phyloP scores from a whole-genome alignment of 2,888 invertebrate species.

The Cerastis leucographa region DNA sequence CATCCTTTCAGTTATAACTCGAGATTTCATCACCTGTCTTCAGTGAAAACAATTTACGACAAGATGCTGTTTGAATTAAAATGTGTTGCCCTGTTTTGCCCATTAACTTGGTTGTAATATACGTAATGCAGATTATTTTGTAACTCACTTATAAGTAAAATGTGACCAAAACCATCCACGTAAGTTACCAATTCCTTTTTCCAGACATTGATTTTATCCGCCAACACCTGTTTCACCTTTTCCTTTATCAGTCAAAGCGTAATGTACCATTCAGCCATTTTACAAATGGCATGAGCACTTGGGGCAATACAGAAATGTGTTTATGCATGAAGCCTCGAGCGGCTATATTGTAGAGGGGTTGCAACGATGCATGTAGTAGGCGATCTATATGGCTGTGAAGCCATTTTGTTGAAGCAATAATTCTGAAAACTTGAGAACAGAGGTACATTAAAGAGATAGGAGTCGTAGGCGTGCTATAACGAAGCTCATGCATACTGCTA shows the following conservation, averaged over 20 bases:
- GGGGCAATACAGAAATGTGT: constrained; percentile 37
- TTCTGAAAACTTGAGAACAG: not conserved
- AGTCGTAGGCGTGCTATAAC: not conserved
- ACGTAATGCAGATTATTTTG: not conserved
- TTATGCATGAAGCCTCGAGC: constrained; percentile 38
- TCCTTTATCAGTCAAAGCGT: constrained; percentile 37
- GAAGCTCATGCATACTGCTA: not conserved
- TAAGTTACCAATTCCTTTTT: constrained; percentile 3
- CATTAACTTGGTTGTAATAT: no score
- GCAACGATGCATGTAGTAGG: constrained; percentile 21
- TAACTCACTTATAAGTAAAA: not conserved
- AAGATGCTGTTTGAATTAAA: not conserved
- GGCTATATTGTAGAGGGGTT: constrained; percentile 16
- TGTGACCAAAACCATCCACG: not conserved
- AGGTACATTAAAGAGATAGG: not conserved
- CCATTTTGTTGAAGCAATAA: constrained; percentile 1
- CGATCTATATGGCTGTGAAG: constrained; percentile 25
- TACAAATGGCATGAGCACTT: constrained; percentile 32
- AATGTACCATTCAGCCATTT: constrained; percentile 38
- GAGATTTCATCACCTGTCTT: not conserved
- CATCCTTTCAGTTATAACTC: not conserved
- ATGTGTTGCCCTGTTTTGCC: no score
- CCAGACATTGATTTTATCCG: constrained; percentile 12
- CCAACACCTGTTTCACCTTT: constrained; percentile 10
- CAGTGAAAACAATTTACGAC: not conserved